Percentiles rank a stretch among this genome's conserved stretches.
Conservation (phyloP, 2,888 invertebrate genomes). For the Caenorhabditis sp. region DNA sequence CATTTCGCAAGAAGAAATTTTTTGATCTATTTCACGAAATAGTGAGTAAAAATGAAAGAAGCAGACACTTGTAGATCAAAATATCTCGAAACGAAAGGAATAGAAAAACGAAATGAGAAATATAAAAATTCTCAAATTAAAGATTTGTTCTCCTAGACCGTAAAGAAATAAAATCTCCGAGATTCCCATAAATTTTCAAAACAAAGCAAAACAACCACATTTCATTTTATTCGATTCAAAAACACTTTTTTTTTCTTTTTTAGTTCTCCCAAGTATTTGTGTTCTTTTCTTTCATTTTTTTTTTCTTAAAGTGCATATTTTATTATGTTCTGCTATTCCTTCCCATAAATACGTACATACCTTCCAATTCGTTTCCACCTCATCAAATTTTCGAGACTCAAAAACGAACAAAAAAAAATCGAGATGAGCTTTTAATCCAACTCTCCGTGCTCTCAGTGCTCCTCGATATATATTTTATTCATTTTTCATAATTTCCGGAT, state of each 20-base stretch:
- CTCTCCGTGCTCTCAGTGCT: not conserved
- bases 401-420: not conserved
- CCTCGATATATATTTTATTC: not conserved
- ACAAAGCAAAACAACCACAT: not conserved
- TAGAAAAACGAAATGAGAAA: too few species aligned
- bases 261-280: not conserved
- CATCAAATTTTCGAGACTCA: not conserved
- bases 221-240: not conserved
- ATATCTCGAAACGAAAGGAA: too few species aligned
- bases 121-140: too few species aligned
- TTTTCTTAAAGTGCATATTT: not conserved
- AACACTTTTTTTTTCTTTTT: not conserved
- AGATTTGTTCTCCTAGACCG: too few species aligned
- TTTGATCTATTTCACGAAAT: too few species aligned
- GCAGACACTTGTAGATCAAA: too few species aligned
- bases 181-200: not conserved
- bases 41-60: too few species aligned
- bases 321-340: not conserved
- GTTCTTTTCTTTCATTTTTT: not conserved
- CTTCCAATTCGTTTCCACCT: not conserved
- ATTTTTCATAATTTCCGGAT: not conserved
- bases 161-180: too few species aligned
- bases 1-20: too few species aligned
- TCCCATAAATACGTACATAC: not conserved
- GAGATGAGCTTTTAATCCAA: slow-evolving; percentile 1